Evolutionary conservation across 2,888 invertebrate species (phyloP), one percentile per base, ranked within the genome.

Genomic region (Tachina fera): DNA sequence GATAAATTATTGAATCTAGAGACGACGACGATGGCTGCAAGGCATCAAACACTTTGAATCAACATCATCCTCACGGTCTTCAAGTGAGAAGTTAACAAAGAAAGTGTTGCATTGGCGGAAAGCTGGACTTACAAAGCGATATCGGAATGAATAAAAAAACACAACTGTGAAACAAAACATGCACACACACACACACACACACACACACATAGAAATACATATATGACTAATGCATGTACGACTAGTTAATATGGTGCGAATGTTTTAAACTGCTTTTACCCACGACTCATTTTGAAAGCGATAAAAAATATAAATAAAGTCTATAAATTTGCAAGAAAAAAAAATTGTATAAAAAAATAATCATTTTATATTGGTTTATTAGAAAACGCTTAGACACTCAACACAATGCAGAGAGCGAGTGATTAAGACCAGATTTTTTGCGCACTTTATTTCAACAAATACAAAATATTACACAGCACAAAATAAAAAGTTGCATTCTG

Each of bases 251-350:
- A 79, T 86, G 86, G 83, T 83, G 83, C 86, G 83, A 86, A 83
- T 74, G 71, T 63, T 68, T 80, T 56, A 72, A 86, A 86, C 86
- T 56, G 72, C 86, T 86, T 86, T 86, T 86, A 86, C 86, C 86
- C 86, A 86, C 86, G 83, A 77, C 61, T 86, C 58, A 60, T 19
- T 80, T 79, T 75, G 14, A 77, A 77, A 70, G 45, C 70, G 49
- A 79, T 75, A 76, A 80, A 76, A 49, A 49, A 74, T 75, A 79
- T 49, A 51, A 82, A 70, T 53, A 16, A 81, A 60, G 49, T 45
- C 71, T 65, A 72, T 81, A 68, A 80, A 76, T 58, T 71, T 72
- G 43, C 11, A 13, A n/a, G 14, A 74, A 70, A 53, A 31, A 58
- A n/a, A 58, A 49, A 68, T 31, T 13, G 22, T 19, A 61, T 31